Conservation (phyloP, 2,888 invertebrate genomes). For the Dyspetes luteomarginatus region DNA sequence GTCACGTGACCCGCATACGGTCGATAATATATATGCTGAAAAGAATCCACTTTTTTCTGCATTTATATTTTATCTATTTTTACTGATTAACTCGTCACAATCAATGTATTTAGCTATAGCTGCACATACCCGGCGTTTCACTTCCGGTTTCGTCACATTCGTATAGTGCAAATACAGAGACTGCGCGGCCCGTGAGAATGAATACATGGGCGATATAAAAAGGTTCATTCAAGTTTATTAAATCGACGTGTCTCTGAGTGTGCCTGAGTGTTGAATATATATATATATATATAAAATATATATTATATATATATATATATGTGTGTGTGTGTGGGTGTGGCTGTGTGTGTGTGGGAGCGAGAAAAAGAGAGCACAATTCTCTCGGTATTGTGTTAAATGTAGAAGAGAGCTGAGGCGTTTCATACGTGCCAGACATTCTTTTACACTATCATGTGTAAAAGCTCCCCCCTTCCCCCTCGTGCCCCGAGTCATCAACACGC, state of each 20-base stretch:
- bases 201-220: too few species aligned
- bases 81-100: neutral
- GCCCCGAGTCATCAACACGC: neutral
- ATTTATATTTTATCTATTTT: neutral
- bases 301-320: too few species aligned
- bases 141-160: conserved; percentile 17
- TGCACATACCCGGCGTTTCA: neutral
- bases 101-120: neutral
- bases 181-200: too few species aligned
- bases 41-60: neutral
- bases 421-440: conserved; percentile 13
- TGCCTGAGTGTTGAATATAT: too few species aligned
- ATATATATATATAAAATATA: too few species aligned
- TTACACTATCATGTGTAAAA: too few species aligned
- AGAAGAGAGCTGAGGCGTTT: neutral
- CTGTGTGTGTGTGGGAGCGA: neutral
- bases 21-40: too few species aligned
- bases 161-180: neutral
- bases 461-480: too few species aligned
- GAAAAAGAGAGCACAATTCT: too few species aligned
- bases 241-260: conserved; percentile 5
- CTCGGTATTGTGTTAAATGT: conserved; percentile 24
- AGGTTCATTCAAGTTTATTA: conserved; percentile 48
- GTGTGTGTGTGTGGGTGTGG: neutral
- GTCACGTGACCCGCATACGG: too few species aligned